Evolutionary conservation across 2,797 vertebrate genomes (phyloP), one percentile per base, ranked within the genome.

Genomic region (Staurois parvus): DNA sequence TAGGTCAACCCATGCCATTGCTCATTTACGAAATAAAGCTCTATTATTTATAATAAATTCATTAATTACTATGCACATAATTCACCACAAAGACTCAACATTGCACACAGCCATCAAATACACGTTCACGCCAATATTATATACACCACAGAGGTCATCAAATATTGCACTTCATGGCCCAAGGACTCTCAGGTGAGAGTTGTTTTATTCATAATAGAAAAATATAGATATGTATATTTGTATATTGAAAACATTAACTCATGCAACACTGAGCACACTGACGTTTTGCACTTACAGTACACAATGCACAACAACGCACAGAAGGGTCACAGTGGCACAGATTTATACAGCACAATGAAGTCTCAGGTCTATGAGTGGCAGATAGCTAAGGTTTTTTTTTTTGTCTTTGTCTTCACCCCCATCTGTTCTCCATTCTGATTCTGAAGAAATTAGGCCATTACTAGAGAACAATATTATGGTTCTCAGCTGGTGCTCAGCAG

Each of bases 111-210:
- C 8, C 64, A 66, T 66, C n/a, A 64, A 29, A 15, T 29, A 66
- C 64, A 66, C n/a, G n/a, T 26, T 66, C 64, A 29, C 64, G 29
- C 21, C 64, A 66, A 26, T 29, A 66, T 2, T 66, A 66, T 29
- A 66, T 66, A 66, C 64, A 66, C 64, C 64, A 66, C 64, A 66
- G 26, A 66, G 64, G 64, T 66, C 64, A 66, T 66, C 64, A 66
- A 66, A 66, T 66, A 66, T 66, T 66, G 64, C 64, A 66, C 64
- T 66, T 66, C 28, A 66, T 66, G 64, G 64, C 64, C 64, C 64
- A 66, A 29, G 26, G 11, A 66, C 64, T 66, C 64, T 66, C 64
- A 26, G 13, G 10, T 12, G 64, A 66, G 64, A 66, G 64, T 19
- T 66, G 64, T 66, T 66, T 66, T 66, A 5, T 66, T 26, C 12